Conservation (phyloP, 1,140 invertebrate genomes). For the Triops cancriformis region DNA sequence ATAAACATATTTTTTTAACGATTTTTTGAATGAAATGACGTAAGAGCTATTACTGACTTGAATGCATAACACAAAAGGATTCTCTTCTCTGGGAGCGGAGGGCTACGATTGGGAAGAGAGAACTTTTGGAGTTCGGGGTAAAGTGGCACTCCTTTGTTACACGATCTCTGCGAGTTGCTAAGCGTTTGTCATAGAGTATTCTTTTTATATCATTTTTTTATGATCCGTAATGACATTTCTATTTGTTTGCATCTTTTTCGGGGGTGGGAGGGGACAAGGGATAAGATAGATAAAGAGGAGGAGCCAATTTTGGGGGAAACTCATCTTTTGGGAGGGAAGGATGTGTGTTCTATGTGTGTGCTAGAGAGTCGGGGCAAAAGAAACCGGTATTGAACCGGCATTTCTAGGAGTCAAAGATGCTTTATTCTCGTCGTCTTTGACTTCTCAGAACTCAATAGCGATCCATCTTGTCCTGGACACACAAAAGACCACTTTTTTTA, state of each 20-base stretch:
- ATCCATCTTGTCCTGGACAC: not conserved
- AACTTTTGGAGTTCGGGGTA: not conserved
- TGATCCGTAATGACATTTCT: not conserved
- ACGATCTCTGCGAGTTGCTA: not conserved
- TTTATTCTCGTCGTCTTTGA: constrained; percentile 5
- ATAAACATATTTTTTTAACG: not conserved
- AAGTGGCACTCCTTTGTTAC: not conserved
- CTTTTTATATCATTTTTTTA: not conserved
- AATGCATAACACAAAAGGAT: too few relatives aligned
- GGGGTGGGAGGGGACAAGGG: not conserved
- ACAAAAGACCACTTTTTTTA: not conserved
- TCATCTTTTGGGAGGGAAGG: not conserved
- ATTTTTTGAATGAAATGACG: not conserved
- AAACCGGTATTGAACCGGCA: constrained; percentile 9
- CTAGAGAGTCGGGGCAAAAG: not conserved
- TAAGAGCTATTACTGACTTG: not conserved
- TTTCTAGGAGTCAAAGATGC: not conserved
- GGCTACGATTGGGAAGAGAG: too few relatives aligned
- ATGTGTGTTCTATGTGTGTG: not conserved
- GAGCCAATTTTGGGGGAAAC: not conserved
- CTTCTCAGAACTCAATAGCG: not conserved
- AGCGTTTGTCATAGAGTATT: not conserved
- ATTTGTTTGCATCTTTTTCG: not conserved
- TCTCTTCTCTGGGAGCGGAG: too few relatives aligned
- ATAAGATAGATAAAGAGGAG: not conserved